A percentile compares a stretch with the other conserved stretches of the same genome.
These are phyloP conservation scores for Frankliniella fusca DNA, from an alignment of 2,888 invertebrate species.

Conservation along the genomic window DNA sequence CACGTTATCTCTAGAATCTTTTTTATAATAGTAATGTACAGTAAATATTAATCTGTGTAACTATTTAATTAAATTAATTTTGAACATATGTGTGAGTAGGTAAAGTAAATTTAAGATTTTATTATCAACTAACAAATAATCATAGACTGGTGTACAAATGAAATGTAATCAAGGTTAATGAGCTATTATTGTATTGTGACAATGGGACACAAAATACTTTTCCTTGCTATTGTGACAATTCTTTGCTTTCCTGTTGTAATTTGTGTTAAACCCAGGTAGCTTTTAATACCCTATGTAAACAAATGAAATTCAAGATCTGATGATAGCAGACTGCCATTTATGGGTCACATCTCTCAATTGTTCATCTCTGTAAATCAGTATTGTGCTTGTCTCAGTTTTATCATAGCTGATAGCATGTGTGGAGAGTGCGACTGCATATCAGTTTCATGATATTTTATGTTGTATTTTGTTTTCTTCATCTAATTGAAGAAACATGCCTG, in stretches of 20 bases:
- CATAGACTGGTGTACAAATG: constrained; percentile 23
- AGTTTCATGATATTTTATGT: constrained; percentile 7
- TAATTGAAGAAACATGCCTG: background rate
- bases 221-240: constrained; percentile 25
- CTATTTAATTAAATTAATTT: constrained; percentile 23
- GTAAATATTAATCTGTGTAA: constrained; percentile 15
- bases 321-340: constrained; percentile 17
- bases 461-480: constrained; percentile 20
- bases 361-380: constrained; percentile 20
- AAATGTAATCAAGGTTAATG: constrained; percentile 18
- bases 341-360: background rate
- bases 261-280: background rate
- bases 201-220: constrained; percentile 20
- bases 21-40: constrained; percentile 5
- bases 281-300: background rate
- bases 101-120: background rate
- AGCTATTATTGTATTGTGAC: constrained; percentile 23
- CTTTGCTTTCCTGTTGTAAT: constrained; percentile 25
- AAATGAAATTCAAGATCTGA: constrained; percentile 11
- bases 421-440: constrained; percentile 12
- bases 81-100: constrained; percentile 18
- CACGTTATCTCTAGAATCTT: constrained; percentile 5
- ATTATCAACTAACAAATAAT: constrained; percentile 12
- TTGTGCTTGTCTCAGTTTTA: constrained; percentile 23
- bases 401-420: background rate